These are phyloP conservation scores for Potamilus streckersoni DNA, from an alignment of 1,140 invertebrate species.

Conservation along the genomic window DNA sequence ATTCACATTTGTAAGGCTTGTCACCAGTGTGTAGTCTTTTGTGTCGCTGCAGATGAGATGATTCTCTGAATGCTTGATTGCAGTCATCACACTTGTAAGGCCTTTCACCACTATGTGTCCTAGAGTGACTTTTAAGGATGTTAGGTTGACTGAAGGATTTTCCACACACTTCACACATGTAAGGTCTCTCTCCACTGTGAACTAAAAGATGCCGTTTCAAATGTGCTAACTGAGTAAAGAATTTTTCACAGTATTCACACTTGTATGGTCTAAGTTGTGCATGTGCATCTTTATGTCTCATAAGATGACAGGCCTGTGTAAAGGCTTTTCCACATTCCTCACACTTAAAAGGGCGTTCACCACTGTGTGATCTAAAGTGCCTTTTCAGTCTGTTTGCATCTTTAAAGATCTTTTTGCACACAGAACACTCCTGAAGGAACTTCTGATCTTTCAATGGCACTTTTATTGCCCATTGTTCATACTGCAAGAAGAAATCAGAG, in stretches of 20 bases:
- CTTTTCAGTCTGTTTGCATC: conserved; percentile 4
- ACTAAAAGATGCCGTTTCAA: conserved; percentile 18
- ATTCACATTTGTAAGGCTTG: conserved; percentile 13
- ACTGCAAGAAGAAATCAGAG: no score
- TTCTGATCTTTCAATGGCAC: no score
- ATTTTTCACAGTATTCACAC: conserved; percentile 17
- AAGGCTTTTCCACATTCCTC: conserved; percentile 20
- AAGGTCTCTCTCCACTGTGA: conserved; percentile 20
- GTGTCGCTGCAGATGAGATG: conserved; percentile 6
- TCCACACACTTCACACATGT: conserved; percentile 16
- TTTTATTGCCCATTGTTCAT: no score
- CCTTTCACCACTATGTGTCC: conserved; percentile 27
- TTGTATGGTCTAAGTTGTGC: conserved; percentile 16
- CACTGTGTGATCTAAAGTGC: conserved; percentile 6
- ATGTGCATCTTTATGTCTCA: conserved; percentile 11
- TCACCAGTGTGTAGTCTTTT: conserved; percentile 15
- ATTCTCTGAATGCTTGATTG: conserved; percentile 5
- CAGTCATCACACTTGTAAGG: conserved; percentile 48
- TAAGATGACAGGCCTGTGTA: conserved; percentile 13
- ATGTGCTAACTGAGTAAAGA: conserved; percentile 9
- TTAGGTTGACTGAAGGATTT: conserved; percentile 26
- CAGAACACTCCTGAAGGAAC: no score
- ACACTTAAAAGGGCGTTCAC: conserved; percentile 19
- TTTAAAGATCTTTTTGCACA: conserved; percentile 10
- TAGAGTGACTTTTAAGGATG: conserved; percentile 17